Conservation (phyloP, 1,140 invertebrate genomes). For the Aphaenogaster rudis region DNA sequence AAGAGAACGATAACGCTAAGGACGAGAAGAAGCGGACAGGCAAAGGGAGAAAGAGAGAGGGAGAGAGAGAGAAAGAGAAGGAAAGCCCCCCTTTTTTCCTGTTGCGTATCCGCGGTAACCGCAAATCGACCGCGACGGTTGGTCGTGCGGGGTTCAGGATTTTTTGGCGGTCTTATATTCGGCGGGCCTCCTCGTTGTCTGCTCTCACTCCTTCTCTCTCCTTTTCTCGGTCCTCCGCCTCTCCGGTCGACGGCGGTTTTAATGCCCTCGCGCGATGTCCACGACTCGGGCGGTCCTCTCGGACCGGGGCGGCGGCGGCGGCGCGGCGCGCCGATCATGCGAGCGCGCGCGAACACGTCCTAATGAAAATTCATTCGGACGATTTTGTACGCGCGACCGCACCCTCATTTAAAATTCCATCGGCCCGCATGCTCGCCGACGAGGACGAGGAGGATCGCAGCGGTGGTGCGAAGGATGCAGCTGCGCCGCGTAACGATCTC, state of each 20-base stretch:
- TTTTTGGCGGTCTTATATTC: conserved; percentile 74
- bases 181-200: neutral
- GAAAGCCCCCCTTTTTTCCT: conserved; percentile 66
- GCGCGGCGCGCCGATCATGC: neutral
- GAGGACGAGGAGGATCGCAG: conserved; percentile 8
- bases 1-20: conserved; percentile 43
- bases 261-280: conserved; percentile 17
- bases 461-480: conserved; percentile 23
- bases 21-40: conserved; percentile 19
- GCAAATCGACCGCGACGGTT: conserved; percentile 71
- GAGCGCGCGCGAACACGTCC: conserved; percentile 14
- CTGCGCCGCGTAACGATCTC: conserved; percentile 56
- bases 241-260: neutral
- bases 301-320: neutral
- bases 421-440: neutral
- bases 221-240: neutral
- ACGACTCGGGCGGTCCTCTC: neutral
- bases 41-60: conserved; percentile 45
- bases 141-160: conserved; percentile 54
- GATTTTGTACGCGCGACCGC: conserved; percentile 49
- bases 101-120: conserved; percentile 70
- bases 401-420: conserved; percentile 62
- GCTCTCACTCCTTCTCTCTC: neutral
- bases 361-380: conserved; percentile 48
- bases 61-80: conserved; percentile 45